Base-by-base conservation (phyloP, 2,797 vertebrate species). In the Alca torda region DNA sequence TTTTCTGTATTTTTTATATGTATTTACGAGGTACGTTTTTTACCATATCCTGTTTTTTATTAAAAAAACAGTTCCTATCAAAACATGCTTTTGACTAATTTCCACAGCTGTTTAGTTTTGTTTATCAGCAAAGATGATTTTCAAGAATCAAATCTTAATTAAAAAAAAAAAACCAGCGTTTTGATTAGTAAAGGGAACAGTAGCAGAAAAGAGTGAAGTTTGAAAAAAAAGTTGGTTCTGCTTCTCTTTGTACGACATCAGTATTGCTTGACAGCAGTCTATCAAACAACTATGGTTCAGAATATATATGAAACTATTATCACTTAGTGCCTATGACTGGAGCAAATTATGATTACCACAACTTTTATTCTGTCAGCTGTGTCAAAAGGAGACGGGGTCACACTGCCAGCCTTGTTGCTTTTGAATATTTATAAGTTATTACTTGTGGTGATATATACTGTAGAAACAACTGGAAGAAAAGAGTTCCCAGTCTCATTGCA, bases 401-500 rank as follows among this genome's bases (percentile, higher is more conserved):
- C 24, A 35, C 64, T 59, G 20, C 7, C 30, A 75, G 10, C 7
- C 14, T 48, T 53, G 7, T 16, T 73, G 14, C 14, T 80, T 89
- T 80, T 31, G 6, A 69, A 48, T 61, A 35, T 57, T 68, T 79
- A 6, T 41, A 68, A 57, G 11, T 68, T 69, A 48, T 53, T 54
- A 80, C 3, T 57, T 69, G 17, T 16, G 72, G 28, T 20, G 24
- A 48, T 67, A 69, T 10, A 30, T 48, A 35, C 8, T 16, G 7
- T 33, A 48, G 46, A 69, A 86, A 57, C 7, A 48, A 31, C 20
- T 37, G 37, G 3, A 46, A 45, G 9, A 53, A 61, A 85, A 6
- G 3, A 45, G 2, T 3, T 4, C 2, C 16, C 19, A 37, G 9
- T 53, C 18, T 37, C 17, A 18, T 11, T 60, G 9, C 7, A 35